A percentile compares a stretch with the other conserved stretches of the same genome.
Conservation (phyloP, 2,888 invertebrate genomes). For the Dinocampus coccinellae region DNA sequence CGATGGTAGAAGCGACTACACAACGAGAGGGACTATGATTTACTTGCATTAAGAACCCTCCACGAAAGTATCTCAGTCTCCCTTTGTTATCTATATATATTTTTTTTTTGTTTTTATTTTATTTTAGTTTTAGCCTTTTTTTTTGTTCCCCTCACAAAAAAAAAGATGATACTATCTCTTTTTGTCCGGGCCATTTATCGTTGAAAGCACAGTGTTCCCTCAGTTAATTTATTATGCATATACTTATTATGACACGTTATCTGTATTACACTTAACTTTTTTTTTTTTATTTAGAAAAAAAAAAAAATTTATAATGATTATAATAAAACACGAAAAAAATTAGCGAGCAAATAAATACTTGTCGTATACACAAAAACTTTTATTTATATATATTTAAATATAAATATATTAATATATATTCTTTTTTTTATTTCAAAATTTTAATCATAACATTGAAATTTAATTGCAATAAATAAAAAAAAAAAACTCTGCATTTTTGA, state of each 20-base stretch:
- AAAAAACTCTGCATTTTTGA: too few relatives aligned
- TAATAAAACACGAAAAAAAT: background rate
- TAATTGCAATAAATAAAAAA: too few relatives aligned
- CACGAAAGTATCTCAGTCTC: background rate
- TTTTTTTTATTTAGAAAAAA: background rate
- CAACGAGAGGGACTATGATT: conserved; percentile 2
- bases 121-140: too few relatives aligned
- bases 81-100: background rate
- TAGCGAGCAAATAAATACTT: background rate
- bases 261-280: background rate
- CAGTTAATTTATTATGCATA: background rate
- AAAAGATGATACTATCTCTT: background rate
- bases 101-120: background rate
- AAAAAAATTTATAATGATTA: too few relatives aligned
- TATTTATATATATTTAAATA: too few relatives aligned
- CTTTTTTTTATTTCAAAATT: too few relatives aligned
- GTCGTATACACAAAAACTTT: too few relatives aligned
- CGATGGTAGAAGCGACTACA: background rate
- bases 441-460: too few relatives aligned
- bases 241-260: background rate
- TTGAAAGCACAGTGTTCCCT: background rate
- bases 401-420: too few relatives aligned
- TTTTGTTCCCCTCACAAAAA: background rate
- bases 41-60: background rate
- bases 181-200: background rate